Evolutionary conservation across 2,888 invertebrate species (phyloP), one percentile per base, ranked within the genome.

Genomic region (Drosophila mulleri): DNA sequence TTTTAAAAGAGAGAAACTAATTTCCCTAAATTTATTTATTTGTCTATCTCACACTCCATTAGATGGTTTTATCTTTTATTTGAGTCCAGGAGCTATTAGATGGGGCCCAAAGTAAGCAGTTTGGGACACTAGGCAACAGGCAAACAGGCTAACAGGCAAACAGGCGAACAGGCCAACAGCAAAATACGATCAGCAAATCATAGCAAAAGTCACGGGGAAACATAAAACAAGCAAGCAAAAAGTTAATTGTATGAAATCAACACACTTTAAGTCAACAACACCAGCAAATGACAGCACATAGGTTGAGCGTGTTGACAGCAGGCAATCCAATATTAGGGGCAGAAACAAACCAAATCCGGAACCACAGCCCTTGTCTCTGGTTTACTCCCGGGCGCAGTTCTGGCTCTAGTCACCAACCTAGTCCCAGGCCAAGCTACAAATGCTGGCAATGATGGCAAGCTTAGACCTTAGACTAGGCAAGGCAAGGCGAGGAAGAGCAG

Each of bases 201-300:
- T 75, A 73, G 70, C 60, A 59, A 65, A 54, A 68, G 62, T 70
- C 78, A 71, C 68, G 61, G 67, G 67, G 72, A 80, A 62, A 29
- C 74, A 79, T 80, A 84, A 75, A 69, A 73, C 78, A 88, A 88
- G 89, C 89, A 78, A 81, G 74, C 89, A 78, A 89, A 88, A 85
- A 85, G 78, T 89, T 89, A 85, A 89, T 85, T 85, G 90, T 85
- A 85, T 85, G 90, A 88, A 89, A 88, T 85, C 90, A 89, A 89
- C 90, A 89, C 83, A 83, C 81, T 89, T 88, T 67, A 83, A 85
- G 86, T 85, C 86, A 85, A 89, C 81, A 88, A 72, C 82, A 72
- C 72, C 57, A 77, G 57, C 84, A 82, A 68, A 72, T 56, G 61
- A 44, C 70, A 63, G 59, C 67, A 68, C 65, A 75, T 71, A 65